Evolutionary conservation across 1,140 invertebrate genomes (phyloP).

Genomic region (Helicoverpa zea): DNA sequence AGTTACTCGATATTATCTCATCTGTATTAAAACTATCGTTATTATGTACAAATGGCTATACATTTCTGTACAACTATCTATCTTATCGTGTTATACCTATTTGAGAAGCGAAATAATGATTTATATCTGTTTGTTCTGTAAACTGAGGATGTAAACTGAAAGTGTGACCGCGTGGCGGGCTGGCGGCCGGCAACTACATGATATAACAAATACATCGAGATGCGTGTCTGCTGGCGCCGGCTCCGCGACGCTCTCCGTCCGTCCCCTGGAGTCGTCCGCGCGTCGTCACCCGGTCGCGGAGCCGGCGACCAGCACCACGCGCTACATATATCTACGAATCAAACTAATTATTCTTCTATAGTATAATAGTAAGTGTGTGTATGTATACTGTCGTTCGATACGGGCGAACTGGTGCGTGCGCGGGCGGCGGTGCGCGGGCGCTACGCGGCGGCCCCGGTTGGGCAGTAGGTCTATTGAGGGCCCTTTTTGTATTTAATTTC

Average conservation of each 20-base stretch:
- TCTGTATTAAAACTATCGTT: constrained; percentile 85
- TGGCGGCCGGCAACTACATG: constrained; percentile 80
- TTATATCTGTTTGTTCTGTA: constrained; percentile 65
- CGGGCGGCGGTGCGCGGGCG: constrained; percentile 68
- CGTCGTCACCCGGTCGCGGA: constrained; percentile 13
- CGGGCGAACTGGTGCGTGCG: constrained; percentile 68
- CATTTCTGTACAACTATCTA: constrained; percentile 84
- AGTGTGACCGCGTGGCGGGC: constrained; percentile 74
- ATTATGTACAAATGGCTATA: constrained; percentile 83
- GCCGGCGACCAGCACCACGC: constrained; percentile 63
- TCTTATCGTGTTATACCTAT: constrained; percentile 79
- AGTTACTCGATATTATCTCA: constrained; percentile 74
- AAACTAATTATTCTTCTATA: constrained; percentile 87
- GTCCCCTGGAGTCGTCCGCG: neutral
- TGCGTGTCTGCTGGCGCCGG: constrained; percentile 62
- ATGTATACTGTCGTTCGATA: constrained; percentile 83
- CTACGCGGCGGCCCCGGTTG: constrained; percentile 89
- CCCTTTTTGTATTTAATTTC: constrained; percentile 91
- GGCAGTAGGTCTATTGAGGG: constrained; percentile 93
- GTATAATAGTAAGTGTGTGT: constrained; percentile 85
- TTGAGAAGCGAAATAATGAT: constrained; percentile 75
- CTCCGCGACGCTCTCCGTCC: constrained; percentile 28
- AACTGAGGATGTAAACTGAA: constrained; percentile 83
- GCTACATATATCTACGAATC: constrained; percentile 85
- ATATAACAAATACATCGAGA: constrained; percentile 86